These are phyloP conservation scores for Ictidomys tridecemlineatus DNA, from an alignment of 2,113 vertebrate genomes.

Conservation along the genomic window DNA sequence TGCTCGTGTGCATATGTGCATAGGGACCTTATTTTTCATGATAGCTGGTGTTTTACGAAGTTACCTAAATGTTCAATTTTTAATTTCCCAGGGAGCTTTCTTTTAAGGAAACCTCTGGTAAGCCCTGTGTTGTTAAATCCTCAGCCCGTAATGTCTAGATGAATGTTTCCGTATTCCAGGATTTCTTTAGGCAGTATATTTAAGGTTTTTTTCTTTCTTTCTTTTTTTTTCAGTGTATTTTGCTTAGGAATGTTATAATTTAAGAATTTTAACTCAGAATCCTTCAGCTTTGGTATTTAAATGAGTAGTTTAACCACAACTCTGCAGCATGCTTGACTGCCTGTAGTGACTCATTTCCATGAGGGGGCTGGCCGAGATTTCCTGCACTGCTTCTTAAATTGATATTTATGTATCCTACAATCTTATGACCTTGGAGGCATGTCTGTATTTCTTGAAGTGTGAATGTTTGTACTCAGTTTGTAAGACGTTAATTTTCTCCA, in stretches of 20 bases:
- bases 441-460: background rate
- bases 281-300: background rate
- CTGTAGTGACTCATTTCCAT: background rate
- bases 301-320: background rate
- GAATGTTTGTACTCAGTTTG: background rate
- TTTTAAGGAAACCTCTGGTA: background rate
- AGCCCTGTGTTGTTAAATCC: background rate
- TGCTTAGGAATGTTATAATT: conserved; percentile 31
- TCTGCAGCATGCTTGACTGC: background rate
- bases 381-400: background rate
- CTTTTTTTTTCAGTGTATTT: background rate
- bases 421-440: background rate
- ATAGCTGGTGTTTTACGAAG: background rate
- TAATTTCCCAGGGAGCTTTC: background rate
- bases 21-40: background rate
- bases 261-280: conserved; percentile 27
- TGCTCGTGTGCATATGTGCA: background rate
- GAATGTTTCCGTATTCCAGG: background rate
- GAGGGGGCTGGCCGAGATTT: background rate
- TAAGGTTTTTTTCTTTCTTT: background rate
- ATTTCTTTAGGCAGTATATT: background rate
- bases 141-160: background rate
- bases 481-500: conserved; percentile 3
- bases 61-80: background rate
- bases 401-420: background rate